Percentiles rank a stretch among this genome's conserved stretches.
phyloP scores from a whole-genome alignment of 2,797 vertebrate genomes.

The Gambusia yucatana region DNA sequence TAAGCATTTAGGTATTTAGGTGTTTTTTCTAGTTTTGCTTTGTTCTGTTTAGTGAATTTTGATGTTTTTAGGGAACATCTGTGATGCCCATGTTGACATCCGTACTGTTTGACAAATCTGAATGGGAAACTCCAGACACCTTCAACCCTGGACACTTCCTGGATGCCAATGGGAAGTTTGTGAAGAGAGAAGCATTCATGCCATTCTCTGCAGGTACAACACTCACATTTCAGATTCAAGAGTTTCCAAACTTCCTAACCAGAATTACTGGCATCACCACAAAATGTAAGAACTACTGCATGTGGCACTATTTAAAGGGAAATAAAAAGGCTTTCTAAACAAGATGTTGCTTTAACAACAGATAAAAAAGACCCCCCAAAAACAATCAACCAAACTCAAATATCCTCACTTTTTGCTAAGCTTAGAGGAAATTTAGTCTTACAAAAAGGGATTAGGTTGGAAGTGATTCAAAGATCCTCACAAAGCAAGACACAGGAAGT shows the following conservation, averaged over 20 bases:
- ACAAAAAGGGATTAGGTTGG: not conserved
- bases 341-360: not conserved
- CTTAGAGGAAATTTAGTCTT: not conserved
- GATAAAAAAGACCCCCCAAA: not conserved
- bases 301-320: too few relatives aligned
- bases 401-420: not conserved
- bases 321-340: too few relatives aligned
- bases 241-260: not conserved
- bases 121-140: slow-evolving; percentile 76
- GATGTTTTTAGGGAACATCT: slow-evolving; percentile 73
- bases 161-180: slow-evolving; percentile 81
- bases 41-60: not conserved
- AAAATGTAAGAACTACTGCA: not conserved
- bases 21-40: not conserved
- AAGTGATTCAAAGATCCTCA: not conserved
- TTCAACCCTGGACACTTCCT: slow-evolving; percentile 62
- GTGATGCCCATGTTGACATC: slow-evolving; percentile 18
- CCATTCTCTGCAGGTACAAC: slow-evolving; percentile 82
- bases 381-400: not conserved
- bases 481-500: not conserved
- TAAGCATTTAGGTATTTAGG: not conserved
- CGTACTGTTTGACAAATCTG: slow-evolving; percentile 4
- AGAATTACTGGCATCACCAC: not conserved
- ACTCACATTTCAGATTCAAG: not conserved
- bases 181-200: slow-evolving; percentile 81